Evolutionary conservation across 2,888 invertebrate genomes (phyloP).

Genomic region (Brachylomia viminalis): DNA sequence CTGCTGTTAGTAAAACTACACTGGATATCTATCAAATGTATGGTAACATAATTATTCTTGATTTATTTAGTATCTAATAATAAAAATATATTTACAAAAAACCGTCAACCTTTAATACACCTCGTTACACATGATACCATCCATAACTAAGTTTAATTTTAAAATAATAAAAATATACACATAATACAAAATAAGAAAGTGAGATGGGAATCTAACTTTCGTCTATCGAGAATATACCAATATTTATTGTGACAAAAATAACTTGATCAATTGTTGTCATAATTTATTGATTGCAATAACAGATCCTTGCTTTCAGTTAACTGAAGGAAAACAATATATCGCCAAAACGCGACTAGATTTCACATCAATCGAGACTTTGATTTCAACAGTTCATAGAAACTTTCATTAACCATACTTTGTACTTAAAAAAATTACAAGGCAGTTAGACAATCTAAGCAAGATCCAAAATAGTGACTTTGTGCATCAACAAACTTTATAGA

Average conservation of each 20-base stretch:
- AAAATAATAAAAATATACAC: constrained; percentile 77
- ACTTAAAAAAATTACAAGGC: constrained; percentile 84
- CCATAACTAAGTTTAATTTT: constrained; percentile 71
- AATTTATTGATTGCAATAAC: constrained; percentile 53
- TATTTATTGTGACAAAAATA: constrained; percentile 61
- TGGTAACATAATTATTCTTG: constrained; percentile 82
- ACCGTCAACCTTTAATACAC: constrained; percentile 79
- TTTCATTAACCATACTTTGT: constrained; percentile 78
- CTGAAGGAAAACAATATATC: constrained; percentile 60
- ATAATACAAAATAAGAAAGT: constrained; percentile 80
- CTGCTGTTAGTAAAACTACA: constrained; percentile 70
- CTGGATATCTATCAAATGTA: constrained; percentile 72
- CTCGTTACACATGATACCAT: constrained; percentile 73
- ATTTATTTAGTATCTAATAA: constrained; percentile 75
- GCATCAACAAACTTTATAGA: constrained; percentile 74
- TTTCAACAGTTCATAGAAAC: constrained; percentile 76
- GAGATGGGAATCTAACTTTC: constrained; percentile 77
- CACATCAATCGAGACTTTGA: constrained; percentile 64
- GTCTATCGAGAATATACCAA: constrained; percentile 62
- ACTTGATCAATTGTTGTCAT: constrained; percentile 54
- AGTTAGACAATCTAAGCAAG: constrained; percentile 76
- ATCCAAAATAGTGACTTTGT: constrained; percentile 80
- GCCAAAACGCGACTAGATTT: constrained; percentile 69
- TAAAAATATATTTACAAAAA: constrained; percentile 87
- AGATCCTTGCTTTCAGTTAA: constrained; percentile 45